Evolutionary conservation across 2,113 vertebrate genomes (phyloP).

Genomic region (Spheniscus mendiculus): DNA sequence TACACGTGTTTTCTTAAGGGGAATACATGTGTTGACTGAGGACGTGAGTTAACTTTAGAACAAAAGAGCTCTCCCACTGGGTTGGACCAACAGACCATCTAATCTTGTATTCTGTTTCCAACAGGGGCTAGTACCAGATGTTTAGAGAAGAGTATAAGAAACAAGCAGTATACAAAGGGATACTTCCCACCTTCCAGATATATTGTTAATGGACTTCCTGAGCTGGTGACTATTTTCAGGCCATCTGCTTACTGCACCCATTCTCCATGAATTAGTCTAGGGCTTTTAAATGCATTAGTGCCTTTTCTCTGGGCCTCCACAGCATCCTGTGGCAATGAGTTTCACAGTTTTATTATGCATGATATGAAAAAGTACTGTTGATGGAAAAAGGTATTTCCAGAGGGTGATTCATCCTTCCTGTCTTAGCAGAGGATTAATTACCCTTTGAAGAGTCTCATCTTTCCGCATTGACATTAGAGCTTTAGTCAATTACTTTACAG

Average conservation of each 20-base stretch:
- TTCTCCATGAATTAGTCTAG: conserved; percentile 27
- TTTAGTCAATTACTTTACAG: not conserved
- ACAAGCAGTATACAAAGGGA: not conserved
- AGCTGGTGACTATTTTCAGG: conserved; percentile 49
- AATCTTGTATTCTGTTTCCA: not conserved
- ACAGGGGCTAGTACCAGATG: not conserved
- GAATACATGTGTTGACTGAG: not conserved
- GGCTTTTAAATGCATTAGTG: conserved; percentile 64
- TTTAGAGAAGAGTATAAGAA: not conserved
- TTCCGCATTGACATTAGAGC: conserved; percentile 12
- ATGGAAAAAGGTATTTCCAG: conserved; percentile 68
- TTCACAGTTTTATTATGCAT: conserved; percentile 65
- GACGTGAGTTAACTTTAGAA: not conserved
- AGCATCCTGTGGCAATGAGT: conserved; percentile 65
- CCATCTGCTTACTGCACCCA: conserved; percentile 39
- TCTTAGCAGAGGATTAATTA: conserved; percentile 62
- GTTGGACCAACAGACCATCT: not conserved
- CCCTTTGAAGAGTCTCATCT: conserved; percentile 46
- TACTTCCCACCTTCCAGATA: conserved; percentile 6
- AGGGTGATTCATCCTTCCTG: conserved; percentile 63
- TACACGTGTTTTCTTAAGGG: not conserved
- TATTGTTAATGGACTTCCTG: conserved; percentile 38
- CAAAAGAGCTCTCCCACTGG: not conserved
- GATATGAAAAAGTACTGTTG: conserved; percentile 51
- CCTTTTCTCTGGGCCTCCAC: not conserved